phyloP scores from a whole-genome alignment of 2,113 vertebrate species.

The Drymodes brunneopygia region DNA sequence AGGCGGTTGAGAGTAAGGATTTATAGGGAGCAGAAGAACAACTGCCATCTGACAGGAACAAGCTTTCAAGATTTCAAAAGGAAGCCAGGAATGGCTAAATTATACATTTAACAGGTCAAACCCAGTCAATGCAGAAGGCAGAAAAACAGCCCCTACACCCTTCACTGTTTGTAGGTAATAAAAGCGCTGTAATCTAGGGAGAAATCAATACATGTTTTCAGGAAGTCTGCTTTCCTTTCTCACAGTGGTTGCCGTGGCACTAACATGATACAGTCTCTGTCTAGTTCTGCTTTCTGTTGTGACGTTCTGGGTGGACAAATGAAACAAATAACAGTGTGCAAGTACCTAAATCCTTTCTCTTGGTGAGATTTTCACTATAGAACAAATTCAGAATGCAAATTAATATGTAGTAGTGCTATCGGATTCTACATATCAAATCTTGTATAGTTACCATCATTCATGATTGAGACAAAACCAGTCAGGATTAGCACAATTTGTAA shows the following conservation, averaged over 20 bases:
- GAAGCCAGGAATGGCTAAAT: not conserved
- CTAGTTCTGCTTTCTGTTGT: not conserved
- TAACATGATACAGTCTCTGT: not conserved
- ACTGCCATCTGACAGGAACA: not conserved
- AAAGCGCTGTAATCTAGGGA: not conserved
- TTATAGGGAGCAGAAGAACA: not conserved
- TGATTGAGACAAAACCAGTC: not conserved
- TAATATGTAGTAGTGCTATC: not conserved
- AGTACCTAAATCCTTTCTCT: not conserved
- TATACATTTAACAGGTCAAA: not conserved
- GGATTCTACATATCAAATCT: not conserved
- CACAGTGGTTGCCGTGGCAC: not conserved
- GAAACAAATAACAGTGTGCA: not conserved
- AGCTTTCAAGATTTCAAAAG: not conserved
- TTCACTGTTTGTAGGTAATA: not conserved
- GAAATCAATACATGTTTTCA: not conserved
- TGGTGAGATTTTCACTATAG: not conserved
- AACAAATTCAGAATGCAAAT: not conserved
- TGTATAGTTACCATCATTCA: not conserved
- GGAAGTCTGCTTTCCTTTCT: not conserved
- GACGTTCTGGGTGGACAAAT: not conserved
- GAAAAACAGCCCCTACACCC: not conserved
- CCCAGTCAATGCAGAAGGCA: not conserved
- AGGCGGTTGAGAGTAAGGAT: not conserved
- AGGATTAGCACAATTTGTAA: not conserved